Percentiles rank a stretch among this genome's conserved stretches.
phyloP scores from a whole-genome alignment of 2,888 invertebrate species.

The Lamproptera curius region DNA sequence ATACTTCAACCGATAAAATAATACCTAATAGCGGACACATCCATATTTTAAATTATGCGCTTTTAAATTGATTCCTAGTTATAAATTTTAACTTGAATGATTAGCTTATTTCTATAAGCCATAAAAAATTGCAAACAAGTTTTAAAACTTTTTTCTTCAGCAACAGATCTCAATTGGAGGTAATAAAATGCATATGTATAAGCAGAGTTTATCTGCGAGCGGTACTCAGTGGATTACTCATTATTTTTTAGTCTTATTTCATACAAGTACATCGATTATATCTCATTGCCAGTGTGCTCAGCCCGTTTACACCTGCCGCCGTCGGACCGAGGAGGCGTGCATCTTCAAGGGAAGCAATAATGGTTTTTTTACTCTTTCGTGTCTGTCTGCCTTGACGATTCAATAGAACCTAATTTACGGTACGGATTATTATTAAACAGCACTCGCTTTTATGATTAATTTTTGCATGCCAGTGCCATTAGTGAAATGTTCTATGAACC shows the following conservation, averaged over 20 bases:
- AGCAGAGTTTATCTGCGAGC: too few relatives aligned
- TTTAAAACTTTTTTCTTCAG: too few relatives aligned
- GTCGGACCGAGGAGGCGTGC: conserved; percentile 10
- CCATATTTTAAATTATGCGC: too few relatives aligned
- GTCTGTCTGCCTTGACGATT: conserved; percentile 14
- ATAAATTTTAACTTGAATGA: too few relatives aligned
- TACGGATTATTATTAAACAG: conserved; percentile 6
- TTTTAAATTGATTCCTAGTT: too few relatives aligned
- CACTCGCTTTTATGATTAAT: neutral
- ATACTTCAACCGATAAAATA: too few relatives aligned
- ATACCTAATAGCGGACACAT: too few relatives aligned
- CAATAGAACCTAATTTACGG: conserved; percentile 15
- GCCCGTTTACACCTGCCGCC: conserved; percentile 17
- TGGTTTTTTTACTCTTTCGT: conserved; percentile 3
- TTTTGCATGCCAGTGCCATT: neutral
- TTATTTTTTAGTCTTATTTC: conserved; percentile 16
- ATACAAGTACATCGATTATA: conserved; percentile 12
- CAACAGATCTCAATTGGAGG: too few relatives aligned
- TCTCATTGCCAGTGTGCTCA: conserved; percentile 12
- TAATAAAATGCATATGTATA: too few relatives aligned
- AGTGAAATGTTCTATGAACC: too few relatives aligned
- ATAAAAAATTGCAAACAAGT: too few relatives aligned
- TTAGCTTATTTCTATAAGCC: too few relatives aligned
- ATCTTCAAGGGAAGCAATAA: conserved; percentile 11
- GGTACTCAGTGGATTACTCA: conserved; percentile 5